Evolutionary conservation across 1,140 invertebrate species (phyloP).

Genomic region (Acromyrmex echinatior): DNA sequence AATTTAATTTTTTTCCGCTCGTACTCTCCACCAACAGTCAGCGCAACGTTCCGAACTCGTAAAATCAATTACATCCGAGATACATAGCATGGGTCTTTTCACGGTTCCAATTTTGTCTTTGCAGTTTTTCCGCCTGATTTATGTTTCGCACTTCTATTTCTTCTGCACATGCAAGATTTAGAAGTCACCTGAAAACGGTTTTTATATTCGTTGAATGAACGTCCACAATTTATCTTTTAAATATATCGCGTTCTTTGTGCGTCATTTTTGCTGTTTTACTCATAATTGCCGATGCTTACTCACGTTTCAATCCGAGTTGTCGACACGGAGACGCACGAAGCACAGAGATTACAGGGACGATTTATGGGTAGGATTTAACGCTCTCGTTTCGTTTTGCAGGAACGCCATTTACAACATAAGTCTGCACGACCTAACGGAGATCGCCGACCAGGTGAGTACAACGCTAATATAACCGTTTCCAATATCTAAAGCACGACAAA

Average conservation of each 20-base stretch:
- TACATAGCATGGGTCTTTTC: conserved; percentile 34
- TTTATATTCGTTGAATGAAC: background rate
- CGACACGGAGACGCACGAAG: conserved; percentile 18
- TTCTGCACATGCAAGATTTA: conserved; percentile 1
- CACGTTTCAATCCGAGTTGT: conserved; percentile 32
- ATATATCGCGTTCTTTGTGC: background rate
- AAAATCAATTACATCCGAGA: conserved; percentile 57
- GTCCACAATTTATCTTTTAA: conserved; percentile 3
- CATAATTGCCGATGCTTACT: conserved; percentile 71
- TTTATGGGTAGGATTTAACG: conserved; percentile 72
- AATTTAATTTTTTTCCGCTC: conserved; percentile 48
- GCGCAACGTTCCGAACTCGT: conserved; percentile 27
- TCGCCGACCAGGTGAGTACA: conserved; percentile 87
- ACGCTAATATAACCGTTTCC: conserved; percentile 22
- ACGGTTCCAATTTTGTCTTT: conserved; percentile 38
- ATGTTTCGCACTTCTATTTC: background rate
- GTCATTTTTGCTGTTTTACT: background rate
- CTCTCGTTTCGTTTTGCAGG: conserved; percentile 85
- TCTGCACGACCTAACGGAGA: conserved; percentile 90
- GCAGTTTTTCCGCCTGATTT: conserved; percentile 41
- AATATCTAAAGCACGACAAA: conserved; percentile 55
- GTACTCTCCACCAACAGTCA: conserved; percentile 15
- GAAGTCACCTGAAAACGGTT: background rate
- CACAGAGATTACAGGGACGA: conserved; percentile 65
- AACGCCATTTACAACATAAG: conserved; percentile 94